Conservation (phyloP, 2,797 vertebrate genomes). For the Pipistrellus kuhlii region DNA sequence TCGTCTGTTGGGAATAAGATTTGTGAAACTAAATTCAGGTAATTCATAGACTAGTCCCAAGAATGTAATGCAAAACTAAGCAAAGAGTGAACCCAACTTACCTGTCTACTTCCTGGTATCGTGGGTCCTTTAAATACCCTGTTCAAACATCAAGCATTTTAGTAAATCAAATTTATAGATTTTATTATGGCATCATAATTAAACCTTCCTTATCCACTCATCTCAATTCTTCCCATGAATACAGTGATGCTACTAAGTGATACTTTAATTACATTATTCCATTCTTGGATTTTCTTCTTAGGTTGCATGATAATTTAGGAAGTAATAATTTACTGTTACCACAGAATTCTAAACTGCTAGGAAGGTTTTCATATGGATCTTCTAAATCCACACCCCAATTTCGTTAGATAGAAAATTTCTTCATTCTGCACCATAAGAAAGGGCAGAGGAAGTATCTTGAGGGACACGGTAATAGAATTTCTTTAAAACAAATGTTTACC, state of each 20-base stretch:
- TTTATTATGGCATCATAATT: slow-evolving; percentile 74
- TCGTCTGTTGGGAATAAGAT: slow-evolving; percentile 92
- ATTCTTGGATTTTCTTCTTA: slow-evolving; percentile 58
- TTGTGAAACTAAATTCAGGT: slow-evolving; percentile 88
- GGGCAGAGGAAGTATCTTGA: slow-evolving; percentile 52
- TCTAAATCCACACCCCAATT: slow-evolving; percentile 52
- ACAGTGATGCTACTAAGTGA: slow-evolving; percentile 65
- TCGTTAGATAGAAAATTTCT: slow-evolving; percentile 57
- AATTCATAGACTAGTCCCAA: slow-evolving; percentile 82
- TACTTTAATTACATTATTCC: slow-evolving; percentile 39
- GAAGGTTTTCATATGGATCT: slow-evolving; percentile 61
- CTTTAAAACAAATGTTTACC: slow-evolving; percentile 58
- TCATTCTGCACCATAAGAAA: slow-evolving; percentile 59
- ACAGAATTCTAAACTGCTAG: slow-evolving; percentile 56
- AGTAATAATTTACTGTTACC: slow-evolving; percentile 57
- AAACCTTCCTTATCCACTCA: slow-evolving; percentile 74
- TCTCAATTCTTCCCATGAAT: slow-evolving; percentile 73
- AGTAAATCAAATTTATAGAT: slow-evolving; percentile 85
- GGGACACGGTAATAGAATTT: slow-evolving; percentile 23
- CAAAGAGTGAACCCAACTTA: slow-evolving; percentile 89
- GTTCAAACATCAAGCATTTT: slow-evolving; percentile 90
- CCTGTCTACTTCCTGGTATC: slow-evolving; percentile 97
- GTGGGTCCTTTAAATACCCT: slow-evolving; percentile 98
- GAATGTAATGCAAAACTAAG: slow-evolving; percentile 82
- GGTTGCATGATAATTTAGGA: slow-evolving; percentile 45